These are phyloP conservation scores for Clepsis dumicolana DNA, from an alignment of 2,888 invertebrate species.

Conservation along the genomic window DNA sequence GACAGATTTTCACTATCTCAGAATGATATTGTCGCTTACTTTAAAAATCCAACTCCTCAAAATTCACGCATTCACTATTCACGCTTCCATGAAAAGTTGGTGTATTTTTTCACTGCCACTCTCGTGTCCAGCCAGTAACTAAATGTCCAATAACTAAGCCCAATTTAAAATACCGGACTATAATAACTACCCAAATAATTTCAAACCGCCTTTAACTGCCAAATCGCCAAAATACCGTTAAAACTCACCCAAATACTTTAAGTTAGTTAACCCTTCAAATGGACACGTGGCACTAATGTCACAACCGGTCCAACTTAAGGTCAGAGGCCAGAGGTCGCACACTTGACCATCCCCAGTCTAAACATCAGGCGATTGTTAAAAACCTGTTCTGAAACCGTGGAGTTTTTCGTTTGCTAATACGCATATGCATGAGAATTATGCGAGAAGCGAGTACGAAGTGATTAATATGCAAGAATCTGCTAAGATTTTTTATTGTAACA, in stretches of 20 bases:
- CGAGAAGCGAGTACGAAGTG: conserved; percentile 12
- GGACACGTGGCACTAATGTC: conserved; percentile 48
- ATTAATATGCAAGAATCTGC: conserved; percentile 41
- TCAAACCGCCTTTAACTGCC: not conserved
- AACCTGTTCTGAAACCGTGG: conserved; percentile 24
- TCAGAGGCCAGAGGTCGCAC: conserved; percentile 37
- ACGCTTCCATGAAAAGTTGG: too few relatives aligned
- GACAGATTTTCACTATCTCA: too few relatives aligned
- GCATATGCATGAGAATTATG: conserved; percentile 26
- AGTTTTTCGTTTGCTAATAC: conserved; percentile 30
- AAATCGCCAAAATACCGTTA: conserved; percentile 30
- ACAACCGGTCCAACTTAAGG: conserved; percentile 43
- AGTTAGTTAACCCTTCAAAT: conserved; percentile 41
- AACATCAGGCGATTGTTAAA: conserved; percentile 19
- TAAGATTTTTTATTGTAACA: conserved; percentile 28
- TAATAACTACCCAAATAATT: not conserved
- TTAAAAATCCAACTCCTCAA: too few relatives aligned
- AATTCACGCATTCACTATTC: too few relatives aligned
- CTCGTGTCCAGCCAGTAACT: not conserved
- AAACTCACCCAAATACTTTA: conserved; percentile 33
- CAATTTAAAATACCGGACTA: not conserved
- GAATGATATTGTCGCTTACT: too few relatives aligned
- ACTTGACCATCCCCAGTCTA: conserved; percentile 39
- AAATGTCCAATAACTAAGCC: not conserved
- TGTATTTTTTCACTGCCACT: not conserved